phyloP scores from a whole-genome alignment of 2,888 invertebrate species.

The Parasteatoda lunata region DNA sequence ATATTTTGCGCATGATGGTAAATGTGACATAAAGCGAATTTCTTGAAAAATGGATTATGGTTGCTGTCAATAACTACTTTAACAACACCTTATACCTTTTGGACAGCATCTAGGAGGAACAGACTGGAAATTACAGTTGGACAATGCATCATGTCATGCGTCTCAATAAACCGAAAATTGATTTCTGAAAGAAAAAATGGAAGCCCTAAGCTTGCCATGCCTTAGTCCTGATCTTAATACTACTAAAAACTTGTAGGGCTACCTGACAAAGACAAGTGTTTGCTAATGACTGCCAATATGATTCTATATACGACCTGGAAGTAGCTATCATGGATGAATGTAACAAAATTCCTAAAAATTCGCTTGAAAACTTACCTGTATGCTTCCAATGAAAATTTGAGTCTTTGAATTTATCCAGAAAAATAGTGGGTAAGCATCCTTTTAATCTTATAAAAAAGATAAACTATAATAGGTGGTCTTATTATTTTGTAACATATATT shows the following conservation, averaged over 20 bases:
- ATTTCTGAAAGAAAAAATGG: not conserved
- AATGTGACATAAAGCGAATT: not conserved
- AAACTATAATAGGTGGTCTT: not conserved
- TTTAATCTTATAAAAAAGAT: not conserved
- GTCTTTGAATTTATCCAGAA: not conserved
- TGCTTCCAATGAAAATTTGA: not conserved
- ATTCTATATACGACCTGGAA: not conserved
- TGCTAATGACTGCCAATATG: not conserved
- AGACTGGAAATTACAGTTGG: not conserved
- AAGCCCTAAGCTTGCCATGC: not conserved
- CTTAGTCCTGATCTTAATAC: not conserved
- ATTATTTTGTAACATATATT: not conserved
- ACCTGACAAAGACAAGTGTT: not conserved
- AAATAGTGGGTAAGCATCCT: not conserved
- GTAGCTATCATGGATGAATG: not conserved
- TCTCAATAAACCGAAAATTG: not conserved
- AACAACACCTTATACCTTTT: not conserved
- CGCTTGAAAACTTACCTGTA: not conserved
- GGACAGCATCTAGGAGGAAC: not conserved
- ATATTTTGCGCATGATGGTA: not conserved
- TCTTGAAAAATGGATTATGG: not conserved
- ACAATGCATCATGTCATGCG: not conserved
- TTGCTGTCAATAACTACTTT: not conserved
- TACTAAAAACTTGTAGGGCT: not conserved
- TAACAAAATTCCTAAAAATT: not conserved